Percentiles rank a stretch among this genome's conserved stretches.
phyloP scores from a whole-genome alignment of 1,140 invertebrate genomes.

The Olivierus martensii region DNA sequence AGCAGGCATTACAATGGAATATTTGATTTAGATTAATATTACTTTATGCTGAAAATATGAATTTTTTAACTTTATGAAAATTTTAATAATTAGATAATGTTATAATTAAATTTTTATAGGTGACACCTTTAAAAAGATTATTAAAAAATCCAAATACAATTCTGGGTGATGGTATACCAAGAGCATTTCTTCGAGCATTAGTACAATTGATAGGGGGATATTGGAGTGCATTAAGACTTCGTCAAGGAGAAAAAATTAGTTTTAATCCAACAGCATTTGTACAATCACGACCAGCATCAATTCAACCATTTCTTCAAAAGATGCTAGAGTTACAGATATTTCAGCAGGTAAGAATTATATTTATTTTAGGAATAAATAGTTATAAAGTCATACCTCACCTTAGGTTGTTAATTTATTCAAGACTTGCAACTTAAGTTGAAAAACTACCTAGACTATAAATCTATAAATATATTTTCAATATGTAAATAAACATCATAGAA shows the following conservation, averaged over 20 bases:
- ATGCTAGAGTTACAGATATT: slow-evolving; percentile 90
- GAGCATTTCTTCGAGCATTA: slow-evolving; percentile 74
- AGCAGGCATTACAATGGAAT: no score
- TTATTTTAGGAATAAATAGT: no score
- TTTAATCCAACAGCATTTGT: slow-evolving; percentile 77
- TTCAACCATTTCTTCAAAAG: slow-evolving; percentile 76
- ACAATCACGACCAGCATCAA: slow-evolving; percentile 55
- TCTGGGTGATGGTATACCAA: slow-evolving; percentile 75
- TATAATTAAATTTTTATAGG: neutral
- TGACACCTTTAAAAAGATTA: neutral
- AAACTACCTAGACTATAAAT: no score
- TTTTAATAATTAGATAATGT: slow-evolving; percentile 9
- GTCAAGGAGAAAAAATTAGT: slow-evolving; percentile 44
- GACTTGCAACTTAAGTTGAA: no score
- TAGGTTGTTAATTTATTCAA: no score
- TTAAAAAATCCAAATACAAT: slow-evolving; percentile 41
- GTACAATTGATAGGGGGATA: slow-evolving; percentile 83
- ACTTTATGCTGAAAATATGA: slow-evolving; percentile 1
- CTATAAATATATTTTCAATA: no score
- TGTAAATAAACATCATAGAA: no score
- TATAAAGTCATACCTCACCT: no score
- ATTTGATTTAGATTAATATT: no score
- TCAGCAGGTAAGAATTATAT: slow-evolving; percentile 55
- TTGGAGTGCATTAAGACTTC: slow-evolving; percentile 60
- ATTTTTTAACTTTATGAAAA: slow-evolving; percentile 39